A percentile compares a stretch with the other conserved stretches of the same genome.
Evolutionary conservation across 2,888 invertebrate species (phyloP).

Genomic region (Nasonia oneida): DNA sequence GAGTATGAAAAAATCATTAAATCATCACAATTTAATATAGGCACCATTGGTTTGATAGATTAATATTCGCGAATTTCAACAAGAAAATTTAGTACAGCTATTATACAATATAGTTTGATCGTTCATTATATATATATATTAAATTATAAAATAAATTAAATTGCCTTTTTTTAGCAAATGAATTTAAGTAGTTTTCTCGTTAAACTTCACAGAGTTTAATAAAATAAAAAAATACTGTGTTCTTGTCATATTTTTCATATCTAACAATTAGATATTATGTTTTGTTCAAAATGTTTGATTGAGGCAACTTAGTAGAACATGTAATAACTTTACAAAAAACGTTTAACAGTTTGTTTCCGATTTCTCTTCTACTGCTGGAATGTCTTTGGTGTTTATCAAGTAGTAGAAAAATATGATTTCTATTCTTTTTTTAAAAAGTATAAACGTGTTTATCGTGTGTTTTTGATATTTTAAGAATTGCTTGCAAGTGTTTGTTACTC

Average conservation of each 20-base stretch:
- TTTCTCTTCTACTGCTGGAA: conserved; percentile 41
- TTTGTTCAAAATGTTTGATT: conserved; percentile 18
- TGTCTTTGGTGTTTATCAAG: conserved; percentile 56
- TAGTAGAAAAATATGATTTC: conserved; percentile 32
- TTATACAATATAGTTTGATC: conserved; percentile 9
- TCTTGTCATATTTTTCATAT: conserved; percentile 19
- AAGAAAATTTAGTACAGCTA: conserved; percentile 20
- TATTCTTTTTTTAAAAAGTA: conserved; percentile 71
- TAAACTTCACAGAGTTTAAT: conserved; percentile 1
- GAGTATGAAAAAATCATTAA: conserved; percentile 27
- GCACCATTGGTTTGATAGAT: conserved; percentile 47
- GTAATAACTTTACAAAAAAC: background rate
- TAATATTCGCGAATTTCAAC: conserved; percentile 31
- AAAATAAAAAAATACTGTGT: conserved; percentile 33
- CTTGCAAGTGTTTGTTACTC: conserved; percentile 80
- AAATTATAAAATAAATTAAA: conserved; percentile 24
- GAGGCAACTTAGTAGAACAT: conserved; percentile 7
- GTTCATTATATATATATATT: background rate
- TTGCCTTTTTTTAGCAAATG: background rate
- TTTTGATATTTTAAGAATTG: conserved; percentile 79
- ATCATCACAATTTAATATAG: conserved; percentile 49
- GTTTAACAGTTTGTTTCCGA: conserved; percentile 9
- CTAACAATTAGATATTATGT: background rate
- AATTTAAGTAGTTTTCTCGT: conserved; percentile 7
- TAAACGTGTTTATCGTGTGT: conserved; percentile 74